phyloP scores from a whole-genome alignment of 2,113 vertebrate genomes.

The Sapajus apella region DNA sequence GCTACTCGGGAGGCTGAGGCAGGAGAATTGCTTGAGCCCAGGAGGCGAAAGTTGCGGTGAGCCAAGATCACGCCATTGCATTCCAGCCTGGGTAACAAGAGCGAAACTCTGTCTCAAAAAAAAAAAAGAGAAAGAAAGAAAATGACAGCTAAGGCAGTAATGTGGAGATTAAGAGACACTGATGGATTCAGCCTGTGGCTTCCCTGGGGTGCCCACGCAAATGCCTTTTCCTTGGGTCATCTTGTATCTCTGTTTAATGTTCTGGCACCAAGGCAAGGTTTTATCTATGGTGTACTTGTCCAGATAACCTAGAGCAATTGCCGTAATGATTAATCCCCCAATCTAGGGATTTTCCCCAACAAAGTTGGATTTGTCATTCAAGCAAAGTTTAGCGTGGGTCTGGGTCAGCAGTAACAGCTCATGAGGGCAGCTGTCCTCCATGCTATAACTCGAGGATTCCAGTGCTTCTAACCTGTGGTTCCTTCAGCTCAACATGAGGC shows the following conservation, averaged over 20 bases:
- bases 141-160: no score
- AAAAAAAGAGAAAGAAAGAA: neutral
- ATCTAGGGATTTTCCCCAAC: neutral
- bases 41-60: no score
- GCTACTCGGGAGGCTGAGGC: no score
- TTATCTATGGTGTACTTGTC: neutral
- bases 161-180: neutral
- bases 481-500: neutral
- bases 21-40: no score
- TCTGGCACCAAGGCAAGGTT: no score
- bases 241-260: neutral
- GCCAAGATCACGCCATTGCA: no score
- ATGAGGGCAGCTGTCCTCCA: neutral
- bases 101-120: no score
- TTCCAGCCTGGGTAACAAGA: no score
- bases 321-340: neutral
- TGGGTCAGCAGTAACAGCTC: neutral
- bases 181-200: neutral
- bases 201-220: neutral
- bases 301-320: neutral
- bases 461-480: neutral
- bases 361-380: neutral
- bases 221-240: accelerated
- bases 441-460: neutral
- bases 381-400: no score